phyloP scores from a whole-genome alignment of 2,797 vertebrate genomes.

The Nannoperca australis region DNA sequence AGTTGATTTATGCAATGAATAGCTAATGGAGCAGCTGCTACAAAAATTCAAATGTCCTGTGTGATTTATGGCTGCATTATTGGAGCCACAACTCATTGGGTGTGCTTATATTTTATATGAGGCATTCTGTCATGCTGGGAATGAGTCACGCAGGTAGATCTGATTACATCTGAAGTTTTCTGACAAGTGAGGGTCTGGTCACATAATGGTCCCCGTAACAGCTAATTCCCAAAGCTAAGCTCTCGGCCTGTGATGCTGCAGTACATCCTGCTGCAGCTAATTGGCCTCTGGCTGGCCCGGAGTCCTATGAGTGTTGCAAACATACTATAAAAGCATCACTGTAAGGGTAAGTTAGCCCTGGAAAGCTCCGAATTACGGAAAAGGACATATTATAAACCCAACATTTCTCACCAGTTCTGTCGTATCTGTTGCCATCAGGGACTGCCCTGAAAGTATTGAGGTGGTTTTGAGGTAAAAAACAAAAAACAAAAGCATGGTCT shows the following conservation, averaged over 20 bases:
- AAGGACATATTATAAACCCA: slow-evolving; percentile 3
- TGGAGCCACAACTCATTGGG: slow-evolving; percentile 46
- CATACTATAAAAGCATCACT: slow-evolving; percentile 30
- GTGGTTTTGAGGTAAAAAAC: too few relatives aligned
- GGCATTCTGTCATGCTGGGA: slow-evolving; percentile 40
- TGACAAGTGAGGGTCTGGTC: slow-evolving; percentile 59
- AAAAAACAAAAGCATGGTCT: too few relatives aligned
- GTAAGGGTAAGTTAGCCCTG: neutral
- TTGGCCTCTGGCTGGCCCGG: slow-evolving; percentile 51
- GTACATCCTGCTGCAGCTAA: slow-evolving; percentile 48
- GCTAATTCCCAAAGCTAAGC: slow-evolving; percentile 42
- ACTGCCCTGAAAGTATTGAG: neutral
- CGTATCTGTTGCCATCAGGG: neutral
- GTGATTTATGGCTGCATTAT: slow-evolving; percentile 69
- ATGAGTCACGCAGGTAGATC: slow-evolving; percentile 66
- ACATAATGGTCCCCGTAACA: slow-evolving; percentile 52
- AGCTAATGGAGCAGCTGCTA: slow-evolving; percentile 74
- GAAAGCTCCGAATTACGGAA: slow-evolving; percentile 8
- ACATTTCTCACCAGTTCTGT: neutral
- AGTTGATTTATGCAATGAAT: slow-evolving; percentile 80
- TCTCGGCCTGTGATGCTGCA: slow-evolving; percentile 25
- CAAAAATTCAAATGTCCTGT: slow-evolving; percentile 59
- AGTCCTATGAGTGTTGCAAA: slow-evolving; percentile 34
- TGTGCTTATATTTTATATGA: slow-evolving; percentile 40
- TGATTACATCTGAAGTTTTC: slow-evolving; percentile 66